phyloP scores from a whole-genome alignment of 2,113 vertebrate species.

The Sebastes schlegelii region DNA sequence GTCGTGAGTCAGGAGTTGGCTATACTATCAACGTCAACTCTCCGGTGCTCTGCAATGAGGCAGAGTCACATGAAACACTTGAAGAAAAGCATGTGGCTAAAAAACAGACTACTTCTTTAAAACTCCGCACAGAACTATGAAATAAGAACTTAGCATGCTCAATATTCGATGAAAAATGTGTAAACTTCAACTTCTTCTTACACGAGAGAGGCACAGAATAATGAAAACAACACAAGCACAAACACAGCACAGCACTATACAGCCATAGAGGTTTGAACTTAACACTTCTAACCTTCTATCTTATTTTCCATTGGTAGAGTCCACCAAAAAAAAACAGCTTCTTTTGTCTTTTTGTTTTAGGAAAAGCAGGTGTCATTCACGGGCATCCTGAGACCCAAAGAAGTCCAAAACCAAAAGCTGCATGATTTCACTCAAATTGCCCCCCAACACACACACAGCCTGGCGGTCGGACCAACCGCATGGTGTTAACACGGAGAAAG shows the following conservation, averaged over 20 bases:
- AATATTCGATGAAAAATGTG: conserved; percentile 30
- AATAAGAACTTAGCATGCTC: conserved; percentile 53
- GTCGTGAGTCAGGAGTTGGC: conserved; percentile 70
- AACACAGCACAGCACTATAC: conserved; percentile 68
- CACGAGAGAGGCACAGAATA: conserved; percentile 44
- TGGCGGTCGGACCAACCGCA: conserved; percentile 52
- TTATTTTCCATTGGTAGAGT: conserved; percentile 86
- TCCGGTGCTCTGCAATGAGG: conserved; percentile 63
- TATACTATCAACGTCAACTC: conserved; percentile 56
- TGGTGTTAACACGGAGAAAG: conserved; percentile 43
- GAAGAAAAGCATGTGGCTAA: conserved; percentile 55
- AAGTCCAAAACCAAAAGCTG: conserved; percentile 72
- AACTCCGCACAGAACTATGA: conserved; percentile 40
- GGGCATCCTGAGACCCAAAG: conserved; percentile 81
- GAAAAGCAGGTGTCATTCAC: conserved; percentile 82
- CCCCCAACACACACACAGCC: conserved; percentile 35
- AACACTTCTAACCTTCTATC: conserved; percentile 87
- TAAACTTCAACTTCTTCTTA: conserved; percentile 68
- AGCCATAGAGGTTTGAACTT: conserved; percentile 66
- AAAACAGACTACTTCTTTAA: not conserved
- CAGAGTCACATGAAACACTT: conserved; percentile 63
- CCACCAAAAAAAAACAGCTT: conserved; percentile 66
- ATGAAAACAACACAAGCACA: conserved; percentile 45
- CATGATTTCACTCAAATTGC: conserved; percentile 69
- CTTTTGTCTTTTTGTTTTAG: conserved; percentile 83